Evolutionary conservation across 2,113 vertebrate species (phyloP), one percentile per base, ranked within the genome.

Genomic region (Chrysochloris asiatica): DNA sequence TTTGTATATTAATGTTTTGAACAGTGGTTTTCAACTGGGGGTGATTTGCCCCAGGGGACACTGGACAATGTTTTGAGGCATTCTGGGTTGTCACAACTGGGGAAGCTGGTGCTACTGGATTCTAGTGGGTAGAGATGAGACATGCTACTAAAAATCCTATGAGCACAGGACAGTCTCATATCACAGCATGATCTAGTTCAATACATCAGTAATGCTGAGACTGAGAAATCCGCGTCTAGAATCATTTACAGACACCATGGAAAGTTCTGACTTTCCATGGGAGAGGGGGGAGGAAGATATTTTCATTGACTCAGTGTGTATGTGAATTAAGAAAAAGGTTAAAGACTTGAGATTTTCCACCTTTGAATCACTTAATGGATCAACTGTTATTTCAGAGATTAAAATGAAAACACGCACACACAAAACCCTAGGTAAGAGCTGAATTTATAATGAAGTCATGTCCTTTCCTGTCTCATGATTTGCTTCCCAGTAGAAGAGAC

Each of bases 401-500:
- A 86, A 93, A 83, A 89, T 33, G 33, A 28, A 1, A 13, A 6
- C 45, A 30, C 3, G 10, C 6, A n/a, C 4, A 67, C 22, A 1
- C 26, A 50, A 45, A 47, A 30, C 8, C 12, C 47, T 14, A 93
- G 77, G 81, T 94, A 92, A 92, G 56, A 78, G 56, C 78, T 91
- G 78, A 69, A 93, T 95, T 84, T 93, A 82, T 79, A 87, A 88
- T 85, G 75, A 94, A 92, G 78, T 94, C 93, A 85, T 93, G 87
- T 78, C 61, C 85, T 54, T 95, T 95, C 95, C 91, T 95, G 92
- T 92, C 83, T 93, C 81, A 94, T 91, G 89, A 93, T 91, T 80
- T 88, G 56, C 73, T 80, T 96, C 88, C 91, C 83, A 81, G 87
- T 45, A 88, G 72, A 92, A 89, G 65, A 95, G 83, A 96, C 86